These are phyloP conservation scores for Lordiphosa andalusiaca DNA, from an alignment of 2,888 invertebrate genomes.

Conservation along the genomic window DNA sequence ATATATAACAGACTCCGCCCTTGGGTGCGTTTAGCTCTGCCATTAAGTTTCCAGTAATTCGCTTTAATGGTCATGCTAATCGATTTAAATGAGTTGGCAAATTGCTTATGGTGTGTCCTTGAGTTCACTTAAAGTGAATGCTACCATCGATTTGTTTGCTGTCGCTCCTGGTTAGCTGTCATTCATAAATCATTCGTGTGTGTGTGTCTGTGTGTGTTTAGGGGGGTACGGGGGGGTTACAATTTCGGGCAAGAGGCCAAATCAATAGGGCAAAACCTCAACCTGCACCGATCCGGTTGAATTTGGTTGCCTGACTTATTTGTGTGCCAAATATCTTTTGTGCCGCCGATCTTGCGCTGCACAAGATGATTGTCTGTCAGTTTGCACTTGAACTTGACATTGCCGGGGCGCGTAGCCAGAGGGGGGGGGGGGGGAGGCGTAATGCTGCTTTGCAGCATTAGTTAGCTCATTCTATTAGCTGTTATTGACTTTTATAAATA, in stretches of 20 bases:
- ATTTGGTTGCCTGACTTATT: constrained; percentile 47
- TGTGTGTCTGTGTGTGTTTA: background rate
- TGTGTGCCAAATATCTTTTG: constrained; percentile 45
- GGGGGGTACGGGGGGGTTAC: background rate
- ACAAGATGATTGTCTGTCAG: constrained; percentile 49
- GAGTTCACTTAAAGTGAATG: constrained; percentile 16
- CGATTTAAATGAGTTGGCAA: constrained; percentile 35
- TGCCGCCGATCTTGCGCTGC: constrained; percentile 14
- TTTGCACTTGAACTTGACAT: constrained; percentile 65
- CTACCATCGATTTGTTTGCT: constrained; percentile 25
- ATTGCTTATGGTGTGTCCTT: constrained; percentile 28
- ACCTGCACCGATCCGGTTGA: constrained; percentile 52
- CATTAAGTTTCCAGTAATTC: constrained; percentile 14
- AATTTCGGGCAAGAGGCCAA: constrained; percentile 58
- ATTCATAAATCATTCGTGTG: constrained; percentile 39
- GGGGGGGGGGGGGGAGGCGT: too few relatives aligned
- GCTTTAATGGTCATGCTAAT: constrained; percentile 43
- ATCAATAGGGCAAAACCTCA: constrained; percentile 47
- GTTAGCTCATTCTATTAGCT: too few relatives aligned
- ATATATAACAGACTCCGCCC: too few relatives aligned
- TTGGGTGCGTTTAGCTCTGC: too few relatives aligned
- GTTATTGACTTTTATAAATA: too few relatives aligned
- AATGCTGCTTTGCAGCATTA: too few relatives aligned
- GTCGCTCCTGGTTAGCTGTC: constrained; percentile 42
- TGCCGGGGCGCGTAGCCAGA: background rate